These are phyloP conservation scores for Oscheius sp. DNA, from an alignment of 1,140 invertebrate species.

Conservation along the genomic window DNA sequence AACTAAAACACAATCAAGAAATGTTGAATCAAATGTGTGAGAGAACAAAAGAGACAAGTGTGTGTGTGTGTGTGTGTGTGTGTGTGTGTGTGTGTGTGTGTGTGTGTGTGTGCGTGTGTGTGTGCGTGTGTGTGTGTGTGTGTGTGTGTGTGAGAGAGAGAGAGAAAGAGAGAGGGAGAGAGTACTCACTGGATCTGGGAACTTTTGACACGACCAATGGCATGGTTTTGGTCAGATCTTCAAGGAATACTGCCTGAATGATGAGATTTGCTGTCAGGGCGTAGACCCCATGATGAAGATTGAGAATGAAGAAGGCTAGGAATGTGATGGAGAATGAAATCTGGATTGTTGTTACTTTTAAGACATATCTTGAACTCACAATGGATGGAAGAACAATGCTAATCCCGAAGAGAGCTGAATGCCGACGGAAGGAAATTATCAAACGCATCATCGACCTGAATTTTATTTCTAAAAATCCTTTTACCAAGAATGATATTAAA, in stretches of 20 bases:
- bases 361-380: neutral
- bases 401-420: neutral
- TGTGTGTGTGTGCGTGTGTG: no score
- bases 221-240: neutral
- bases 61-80: no score
- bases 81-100: no score
- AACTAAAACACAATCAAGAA: no score
- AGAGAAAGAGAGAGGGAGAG: neutral
- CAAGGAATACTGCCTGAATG: neutral
- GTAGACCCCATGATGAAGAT: neutral
- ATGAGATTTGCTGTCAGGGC: neutral
- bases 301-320: neutral
- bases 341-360: neutral
- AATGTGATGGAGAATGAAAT: neutral
- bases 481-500: neutral
- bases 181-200: neutral
- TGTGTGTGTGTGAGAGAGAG: neutral
- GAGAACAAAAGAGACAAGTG: no score
- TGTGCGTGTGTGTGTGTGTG: no score
- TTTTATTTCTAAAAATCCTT: neutral
- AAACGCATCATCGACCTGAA: slow-evolving; percentile 1
- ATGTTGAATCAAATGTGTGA: no score
- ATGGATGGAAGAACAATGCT: neutral
- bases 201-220: neutral
- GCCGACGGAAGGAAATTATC: neutral